phyloP scores from a whole-genome alignment of 2,797 vertebrate species.

The Hapalemur alaotrensis region DNA sequence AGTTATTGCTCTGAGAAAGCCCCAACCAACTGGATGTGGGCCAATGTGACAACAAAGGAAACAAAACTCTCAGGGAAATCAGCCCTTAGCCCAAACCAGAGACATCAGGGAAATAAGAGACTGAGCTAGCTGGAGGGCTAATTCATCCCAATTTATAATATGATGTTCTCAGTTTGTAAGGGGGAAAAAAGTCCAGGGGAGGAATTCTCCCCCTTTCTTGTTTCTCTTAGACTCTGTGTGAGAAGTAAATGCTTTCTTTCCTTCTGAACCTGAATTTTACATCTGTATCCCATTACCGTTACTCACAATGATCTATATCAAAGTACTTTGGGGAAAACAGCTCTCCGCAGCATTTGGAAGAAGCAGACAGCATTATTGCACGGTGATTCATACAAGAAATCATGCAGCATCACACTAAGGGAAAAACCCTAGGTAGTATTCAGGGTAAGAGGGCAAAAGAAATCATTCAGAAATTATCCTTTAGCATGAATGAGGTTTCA shows the following conservation, averaged over 20 bases:
- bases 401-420: not conserved
- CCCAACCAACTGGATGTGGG: not conserved
- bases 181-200: not conserved
- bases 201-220: not conserved
- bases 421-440: conserved; percentile 55
- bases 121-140: not conserved
- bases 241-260: conserved; percentile 46
- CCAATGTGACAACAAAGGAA: conserved; percentile 12
- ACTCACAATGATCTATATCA: conserved; percentile 67
- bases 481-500: conserved; percentile 54
- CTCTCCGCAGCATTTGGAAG: conserved; percentile 60
- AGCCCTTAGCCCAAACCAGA: not conserved
- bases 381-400: conserved; percentile 65
- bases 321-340: conserved; percentile 60
- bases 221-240: conserved; percentile 34
- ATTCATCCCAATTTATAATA: not conserved
- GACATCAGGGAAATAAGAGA: conserved; percentile 42
- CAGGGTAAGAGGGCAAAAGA: not conserved
- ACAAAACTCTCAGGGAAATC: not conserved
- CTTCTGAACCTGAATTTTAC: conserved; percentile 72
- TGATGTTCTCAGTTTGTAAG: not conserved
- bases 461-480: conserved; percentile 69
- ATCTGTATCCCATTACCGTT: conserved; percentile 42
- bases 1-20: not conserved
- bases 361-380: conserved; percentile 69